phyloP scores from a whole-genome alignment of 2,888 invertebrate species.

The Synanthedon vespiformis region DNA sequence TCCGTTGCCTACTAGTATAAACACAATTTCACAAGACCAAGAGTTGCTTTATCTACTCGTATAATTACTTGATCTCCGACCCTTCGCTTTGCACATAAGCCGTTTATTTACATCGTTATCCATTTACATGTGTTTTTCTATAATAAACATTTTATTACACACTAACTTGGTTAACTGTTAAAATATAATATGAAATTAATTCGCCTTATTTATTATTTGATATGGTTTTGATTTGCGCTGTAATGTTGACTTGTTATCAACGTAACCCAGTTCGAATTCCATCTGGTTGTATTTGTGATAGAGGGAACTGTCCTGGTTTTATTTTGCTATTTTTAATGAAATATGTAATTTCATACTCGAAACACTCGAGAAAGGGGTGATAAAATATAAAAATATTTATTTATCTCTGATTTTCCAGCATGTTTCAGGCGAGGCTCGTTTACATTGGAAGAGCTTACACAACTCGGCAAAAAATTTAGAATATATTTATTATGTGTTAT shows the following conservation, averaged over 20 bases:
- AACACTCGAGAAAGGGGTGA: no score
- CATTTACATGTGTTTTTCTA: slow-evolving; percentile 7
- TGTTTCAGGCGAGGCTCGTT: no score
- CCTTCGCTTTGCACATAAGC: not conserved
- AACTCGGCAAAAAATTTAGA: no score
- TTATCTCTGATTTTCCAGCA: no score
- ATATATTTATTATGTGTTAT: no score
- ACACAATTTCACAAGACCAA: no score
- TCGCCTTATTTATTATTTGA: not conserved
- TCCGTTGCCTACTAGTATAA: no score
- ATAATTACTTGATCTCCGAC: not conserved
- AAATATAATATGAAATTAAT: no score
- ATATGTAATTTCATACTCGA: no score
- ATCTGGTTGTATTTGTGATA: slow-evolving; percentile 41
- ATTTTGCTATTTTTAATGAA: not conserved
- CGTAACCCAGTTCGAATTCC: slow-evolving; percentile 58
- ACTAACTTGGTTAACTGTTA: not conserved
- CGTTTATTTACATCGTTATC: slow-evolving; percentile 6
- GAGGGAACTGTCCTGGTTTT: slow-evolving; percentile 10
- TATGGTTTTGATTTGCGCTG: slow-evolving; percentile 4
- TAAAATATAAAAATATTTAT: no score
- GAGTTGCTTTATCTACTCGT: not conserved
- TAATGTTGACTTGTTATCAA: slow-evolving; percentile 40
- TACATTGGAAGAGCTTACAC: no score
- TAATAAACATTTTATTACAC: slow-evolving; percentile 1